Base-by-base conservation (phyloP, 2,113 vertebrate genomes). In the Nannobrachium achirus region DNA sequence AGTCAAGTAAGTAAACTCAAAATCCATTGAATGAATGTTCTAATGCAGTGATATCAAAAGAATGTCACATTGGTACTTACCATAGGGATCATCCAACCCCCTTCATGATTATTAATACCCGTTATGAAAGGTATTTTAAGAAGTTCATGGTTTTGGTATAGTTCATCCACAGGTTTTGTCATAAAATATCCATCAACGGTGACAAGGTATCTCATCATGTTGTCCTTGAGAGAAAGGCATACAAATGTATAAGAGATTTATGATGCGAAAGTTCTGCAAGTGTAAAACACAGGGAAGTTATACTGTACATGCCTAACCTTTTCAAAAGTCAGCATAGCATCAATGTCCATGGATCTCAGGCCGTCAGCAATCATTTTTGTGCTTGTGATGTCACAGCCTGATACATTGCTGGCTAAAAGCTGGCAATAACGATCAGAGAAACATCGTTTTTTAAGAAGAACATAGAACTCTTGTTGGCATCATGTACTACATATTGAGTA, bases 321-420 rank as follows among this genome's bases (percentile, higher is more conserved):
- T 0, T 0, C 11, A 13, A 83, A 0, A 33, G 33, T 40, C 1
- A 79, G 0, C 10, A 92, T 25, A 0, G 44, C 68, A 1, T 89
- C 69, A 48, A 73, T 10, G 61, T 89, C 69, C 4, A 88, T 10
- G 40, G 76, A 83, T 79, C 40, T 92, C 18, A 93, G 53, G 71
- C 92, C 93, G 4, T 89, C 71, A 41, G 76, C 73, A 0, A 92
- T 82, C 38, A 59, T 63, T 79, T 91, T 61, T 72, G 90, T 80
- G 81, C 81, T 90, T 40, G 89, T 81, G 5, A 71, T 44, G 73
- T 87, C 88, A 77, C 92, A 93, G 67, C 85, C 90, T 16, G 85
- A 88, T n/a, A n/a, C 0, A 49, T 92, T 89, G n/a, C n/a, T n/a
- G 64, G 88, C 90, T 3, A 79, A 15, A 4, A 66, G 5, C 92